Conservation (phyloP, 2,113 vertebrate genomes). For the Otis tarda region DNA sequence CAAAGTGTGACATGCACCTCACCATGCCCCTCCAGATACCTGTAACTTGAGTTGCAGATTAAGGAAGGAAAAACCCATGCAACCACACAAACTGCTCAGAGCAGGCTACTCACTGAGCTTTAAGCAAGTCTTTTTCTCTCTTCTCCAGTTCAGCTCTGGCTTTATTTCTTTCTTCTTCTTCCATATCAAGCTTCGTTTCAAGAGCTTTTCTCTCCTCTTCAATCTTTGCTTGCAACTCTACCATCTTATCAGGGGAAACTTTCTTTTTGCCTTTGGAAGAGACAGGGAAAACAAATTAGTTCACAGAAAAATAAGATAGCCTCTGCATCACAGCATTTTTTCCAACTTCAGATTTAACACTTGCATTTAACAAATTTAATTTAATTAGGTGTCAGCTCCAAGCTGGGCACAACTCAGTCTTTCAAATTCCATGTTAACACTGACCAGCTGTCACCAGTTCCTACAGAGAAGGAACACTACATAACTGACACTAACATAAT, state of each 20-base stretch:
- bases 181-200: slow-evolving; percentile 98
- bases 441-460: not conserved
- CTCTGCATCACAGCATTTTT: not conserved
- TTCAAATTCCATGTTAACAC: not conserved
- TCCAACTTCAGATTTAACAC: not conserved
- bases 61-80: not conserved
- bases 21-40: not conserved
- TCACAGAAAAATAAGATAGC: not conserved
- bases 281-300: not conserved
- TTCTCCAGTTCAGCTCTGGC: slow-evolving; percentile 95
- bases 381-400: not conserved
- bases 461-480: not conserved
- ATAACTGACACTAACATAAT: not conserved
- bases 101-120: slow-evolving; percentile 90
- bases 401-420: not conserved
- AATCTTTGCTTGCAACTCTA: slow-evolving; percentile 98
- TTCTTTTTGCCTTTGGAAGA: slow-evolving; percentile 90
- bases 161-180: slow-evolving; percentile 98
- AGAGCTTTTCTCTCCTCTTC: slow-evolving; percentile 95
- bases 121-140: slow-evolving; percentile 95
- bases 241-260: slow-evolving; percentile 96
- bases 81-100: not conserved
- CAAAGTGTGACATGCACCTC: not conserved
- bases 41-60: fast-evolving
- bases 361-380: not conserved